A percentile compares a stretch with the other conserved stretches of the same genome.
Evolutionary conservation across 2,797 vertebrate genomes (phyloP).

Genomic region (Squalus acanthias): DNA sequence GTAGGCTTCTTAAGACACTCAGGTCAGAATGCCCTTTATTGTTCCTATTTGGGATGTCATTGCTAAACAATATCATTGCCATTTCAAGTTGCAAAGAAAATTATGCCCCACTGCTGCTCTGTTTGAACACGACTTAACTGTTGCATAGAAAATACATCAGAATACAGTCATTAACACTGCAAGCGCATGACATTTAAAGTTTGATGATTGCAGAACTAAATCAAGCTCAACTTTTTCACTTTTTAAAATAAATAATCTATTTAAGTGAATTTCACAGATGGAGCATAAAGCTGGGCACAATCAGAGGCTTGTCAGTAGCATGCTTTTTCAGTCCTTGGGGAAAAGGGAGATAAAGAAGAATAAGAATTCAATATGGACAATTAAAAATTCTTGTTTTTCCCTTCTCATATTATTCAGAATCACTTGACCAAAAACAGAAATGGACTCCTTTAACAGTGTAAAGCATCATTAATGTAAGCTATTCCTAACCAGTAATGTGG

Average conservation of each 20-base stretch:
- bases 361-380: background rate
- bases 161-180: background rate
- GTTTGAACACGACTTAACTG: background rate
- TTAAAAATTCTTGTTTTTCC: background rate
- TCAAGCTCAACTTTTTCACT: background rate
- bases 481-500: background rate
- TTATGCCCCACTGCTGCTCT: background rate
- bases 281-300: too few species aligned
- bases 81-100: background rate
- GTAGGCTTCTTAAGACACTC: background rate
- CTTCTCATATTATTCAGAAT: background rate
- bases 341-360: background rate
- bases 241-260: background rate
- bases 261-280: constrained; percentile 8
- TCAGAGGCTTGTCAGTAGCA: background rate
- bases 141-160: background rate
- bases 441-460: background rate
- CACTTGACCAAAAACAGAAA: background rate
- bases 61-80: background rate
- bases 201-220: background rate
- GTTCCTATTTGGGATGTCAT: background rate
- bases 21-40: background rate
- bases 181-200: background rate
- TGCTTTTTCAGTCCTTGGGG: background rate
- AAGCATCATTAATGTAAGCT: background rate